Evolutionary conservation across 2,888 invertebrate species (phyloP), one percentile per base, ranked within the genome.

Genomic region (Ischnura elegans): DNA sequence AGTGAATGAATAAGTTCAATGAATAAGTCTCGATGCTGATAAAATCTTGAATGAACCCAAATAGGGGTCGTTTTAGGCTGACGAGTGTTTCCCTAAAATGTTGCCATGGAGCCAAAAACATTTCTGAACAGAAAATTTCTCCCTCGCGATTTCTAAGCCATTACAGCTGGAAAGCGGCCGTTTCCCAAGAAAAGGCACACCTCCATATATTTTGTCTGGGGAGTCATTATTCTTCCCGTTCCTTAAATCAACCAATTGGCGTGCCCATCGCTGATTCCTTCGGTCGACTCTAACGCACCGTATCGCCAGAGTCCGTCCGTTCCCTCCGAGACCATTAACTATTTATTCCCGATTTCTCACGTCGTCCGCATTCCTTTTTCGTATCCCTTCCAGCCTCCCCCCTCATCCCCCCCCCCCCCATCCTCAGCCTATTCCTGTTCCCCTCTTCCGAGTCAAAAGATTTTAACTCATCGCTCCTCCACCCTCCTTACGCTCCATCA

Each of bases 331-430:
- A 76, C 76, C 76, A 76, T 76, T 76, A 76, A 76, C 76, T 76
- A 76, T 76, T 76, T 76, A 76, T 76, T 76, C 76, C 76, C 29
- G 76, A 76, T 76, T 76, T 76, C 76, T 76, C 76, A 76, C 76
- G 76, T 76, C 76, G 36, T 16, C 36, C 76, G 29, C 76, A 76
- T 76, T 76, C 76, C 36, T 76, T 21, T n/a, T 5, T 25, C 25
- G 61, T 0, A 5, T 61, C 61, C 61, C 25, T 6, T 21, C 61
- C 13, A 21, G 5, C 16, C 25, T 36, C 76, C 29, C 21, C 29
- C 36, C 76, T n/a, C 6, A 36, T 61, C 61, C 76, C 8, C 10
- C 76, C 76, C 19, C 51, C 51, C 51, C 2, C 13, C 13, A 19
- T 19, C 51, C 51, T 51, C 19, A 19, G 16, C 51, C 13, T 47